Base-by-base conservation (phyloP, 2,113 vertebrate genomes). In the Pristiophorus japonicus region DNA sequence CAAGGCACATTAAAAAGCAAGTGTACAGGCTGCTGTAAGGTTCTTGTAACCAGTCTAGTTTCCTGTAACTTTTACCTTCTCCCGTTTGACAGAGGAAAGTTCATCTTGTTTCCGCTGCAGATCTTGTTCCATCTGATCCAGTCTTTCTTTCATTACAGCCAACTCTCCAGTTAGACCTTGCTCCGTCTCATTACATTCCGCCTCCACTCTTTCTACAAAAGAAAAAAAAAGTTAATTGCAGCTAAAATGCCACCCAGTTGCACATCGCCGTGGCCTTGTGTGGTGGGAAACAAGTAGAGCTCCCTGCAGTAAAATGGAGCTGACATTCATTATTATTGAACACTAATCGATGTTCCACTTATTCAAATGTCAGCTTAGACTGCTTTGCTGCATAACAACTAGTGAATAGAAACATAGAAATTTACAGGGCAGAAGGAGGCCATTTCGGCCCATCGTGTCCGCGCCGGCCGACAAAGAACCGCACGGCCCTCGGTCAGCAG, bases 121-220 rank as follows among this genome's bases (percentile, higher is more conserved):
- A 10, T 97, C 96, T 96, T 97, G 96, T 84, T 97, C 96, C 96
- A 98, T 96, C 47, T 97, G 96, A 95, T 11, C 59, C 62, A 97
- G 95, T 62, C 96, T 96, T 87, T 98, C 97, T 96, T 97, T 98
- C 63, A 99, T 95, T 16, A 96, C 81, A 96, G 96, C 95, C 27
- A 98, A 96, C 96, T 99, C 98, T 18, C 96, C 94, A 96, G 97
- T 98, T 87, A 98, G 95, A 96, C 96, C 97, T 96, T 98, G 97
- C 1, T 97, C 70, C 90, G 95, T 97, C 96, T 95, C 97, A 96
- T 97, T 96, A 0, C 96, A 97, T 95, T 98, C 97, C 95, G 97
- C 97, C 96, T 97, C 97, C 95, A 96, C 97, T 96, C 95, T 97
- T 27, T 96, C 95, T 81, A 27, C n/a, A 95, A 27, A 18, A 55